Base-by-base conservation (phyloP, 1,140 invertebrate species). In the Bradynema listronoti region DNA sequence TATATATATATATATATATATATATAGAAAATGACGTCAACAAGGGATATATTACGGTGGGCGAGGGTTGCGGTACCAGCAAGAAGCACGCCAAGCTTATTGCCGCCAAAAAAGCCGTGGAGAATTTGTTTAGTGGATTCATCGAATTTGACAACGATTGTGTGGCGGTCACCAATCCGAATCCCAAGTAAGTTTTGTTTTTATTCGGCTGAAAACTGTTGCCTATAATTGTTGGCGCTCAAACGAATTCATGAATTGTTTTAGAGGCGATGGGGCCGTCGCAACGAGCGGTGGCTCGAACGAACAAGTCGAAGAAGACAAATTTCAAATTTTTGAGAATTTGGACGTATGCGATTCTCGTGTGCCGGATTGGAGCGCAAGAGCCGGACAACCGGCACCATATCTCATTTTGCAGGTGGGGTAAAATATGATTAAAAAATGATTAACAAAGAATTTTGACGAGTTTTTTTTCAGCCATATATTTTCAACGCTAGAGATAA, bases 81-180 rank as follows among this genome's bases (percentile, higher is more conserved):
- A 71, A 73, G 36, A 71, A 74, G 41, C 32, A 30, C 6, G 71
- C 69, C 9, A 71, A 73, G 54, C 49, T 66, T 33, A 47, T 41
- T 7, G 69, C 69, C 19, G 69, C 69, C 0, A 53, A 55, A 30
- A 56, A 73, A 19, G 64, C 61, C 24, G 30, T 69, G 9, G 39
- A 58, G 6, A 30, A 36, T 30, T 47, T 69, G 27, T 56, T 69
- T 19, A 68, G 68, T n/a, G 67, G 57, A 27, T 22, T 61, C 16
- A 57, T 61, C 30, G 61, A 58, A 14, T 69, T 69, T 54, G 55
- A 72, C 33, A 45, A 27, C 3, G 57, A 69, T 11, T 39, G 65
- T n/a, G 46, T 72, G 16, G 70, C 51, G 11, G 34, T 71, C 25
- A 36, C 19, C 19, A 34, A 14, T 27, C 16, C 19, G 36, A 19